These are phyloP conservation scores for Lepidostoma basale DNA, from an alignment of 1,140 invertebrate species.

Conservation along the genomic window DNA sequence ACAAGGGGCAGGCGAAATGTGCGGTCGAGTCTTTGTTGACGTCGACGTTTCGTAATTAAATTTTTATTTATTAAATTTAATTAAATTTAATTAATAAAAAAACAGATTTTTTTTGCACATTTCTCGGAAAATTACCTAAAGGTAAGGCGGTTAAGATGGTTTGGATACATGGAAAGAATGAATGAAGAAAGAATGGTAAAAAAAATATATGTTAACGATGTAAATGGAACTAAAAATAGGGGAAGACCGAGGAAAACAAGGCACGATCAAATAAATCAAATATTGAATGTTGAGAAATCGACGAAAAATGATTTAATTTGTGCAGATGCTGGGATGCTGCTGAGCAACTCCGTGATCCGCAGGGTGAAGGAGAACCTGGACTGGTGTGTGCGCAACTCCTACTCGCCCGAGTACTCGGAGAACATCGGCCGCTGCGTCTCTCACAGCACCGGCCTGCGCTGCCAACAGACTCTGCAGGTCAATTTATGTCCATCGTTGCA, in stretches of 20 bases:
- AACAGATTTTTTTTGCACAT: no score
- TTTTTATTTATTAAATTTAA: neutral
- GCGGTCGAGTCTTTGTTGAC: neutral
- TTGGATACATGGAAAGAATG: no score
- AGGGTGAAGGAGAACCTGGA: slow-evolving; percentile 73
- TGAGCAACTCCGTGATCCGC: slow-evolving; percentile 77
- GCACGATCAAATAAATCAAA: no score
- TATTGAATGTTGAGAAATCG: no score
- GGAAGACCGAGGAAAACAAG: no score
- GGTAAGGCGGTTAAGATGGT: no score
- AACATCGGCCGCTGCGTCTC: slow-evolving; percentile 80
- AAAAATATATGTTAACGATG: no score
- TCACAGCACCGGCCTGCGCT: slow-evolving; percentile 64
- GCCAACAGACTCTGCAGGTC: slow-evolving; percentile 39
- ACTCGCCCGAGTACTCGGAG: slow-evolving; percentile 72
- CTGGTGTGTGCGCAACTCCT: slow-evolving; percentile 80
- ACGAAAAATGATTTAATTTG: neutral
- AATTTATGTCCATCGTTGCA: slow-evolving; percentile 44
- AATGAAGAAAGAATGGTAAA: no score
- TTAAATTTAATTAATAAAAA: no score
- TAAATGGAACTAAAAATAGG: no score
- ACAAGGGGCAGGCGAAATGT: no score
- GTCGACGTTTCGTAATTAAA: neutral
- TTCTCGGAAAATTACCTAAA: no score
- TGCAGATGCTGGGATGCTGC: slow-evolving; percentile 73